Evolutionary conservation across 2,797 vertebrate species (phyloP), one percentile per base, ranked within the genome.

Genomic region (Oreonectes daqikongensis): DNA sequence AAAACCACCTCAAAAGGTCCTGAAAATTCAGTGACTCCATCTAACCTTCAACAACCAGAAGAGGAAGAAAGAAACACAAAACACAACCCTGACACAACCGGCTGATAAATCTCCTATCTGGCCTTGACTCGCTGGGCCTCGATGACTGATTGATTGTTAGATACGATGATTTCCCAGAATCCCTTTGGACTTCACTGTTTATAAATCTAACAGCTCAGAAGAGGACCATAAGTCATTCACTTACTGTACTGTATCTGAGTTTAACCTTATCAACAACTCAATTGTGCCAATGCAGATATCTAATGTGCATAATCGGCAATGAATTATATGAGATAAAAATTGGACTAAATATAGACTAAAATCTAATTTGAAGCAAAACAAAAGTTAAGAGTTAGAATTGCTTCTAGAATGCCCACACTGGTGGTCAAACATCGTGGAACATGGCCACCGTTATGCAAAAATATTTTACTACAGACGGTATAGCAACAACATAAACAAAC

Each of bases 101-200:
- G 20, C 17, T 32, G 26, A 61, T 75, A 68, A 42, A 68, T 79
- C 72, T 76, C 42, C 10, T 76, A 14, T 71, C 26, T 22, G 60
- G 24, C 67, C 71, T 71, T 75, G 75, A 22, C 42, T 71, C 15
- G 8, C 46, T 24, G 65, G 20, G 22, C 15, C 24, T 40, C 35
- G 17, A 15, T n/a, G 17, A 24, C n/a, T 48, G 72, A 75, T 65
- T 75, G 12, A 71, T 53, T 8, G 4, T 59, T 22, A 65, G 24
- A 68, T 63, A 75, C 24, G 35, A 60, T 18, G 59, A 38, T 6
- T 67, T 79, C 53, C n/a, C 26, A 63, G 69, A 69, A 61, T 32
- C 50, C 24, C 42, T 26, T 32, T 5, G 17, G 35, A 77, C 24
- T 52, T 26, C 12, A 26, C 20, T 24, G 22, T 26, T 72, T 46